phyloP scores from a whole-genome alignment of 2,888 invertebrate genomes.

The Dione vanillae region DNA sequence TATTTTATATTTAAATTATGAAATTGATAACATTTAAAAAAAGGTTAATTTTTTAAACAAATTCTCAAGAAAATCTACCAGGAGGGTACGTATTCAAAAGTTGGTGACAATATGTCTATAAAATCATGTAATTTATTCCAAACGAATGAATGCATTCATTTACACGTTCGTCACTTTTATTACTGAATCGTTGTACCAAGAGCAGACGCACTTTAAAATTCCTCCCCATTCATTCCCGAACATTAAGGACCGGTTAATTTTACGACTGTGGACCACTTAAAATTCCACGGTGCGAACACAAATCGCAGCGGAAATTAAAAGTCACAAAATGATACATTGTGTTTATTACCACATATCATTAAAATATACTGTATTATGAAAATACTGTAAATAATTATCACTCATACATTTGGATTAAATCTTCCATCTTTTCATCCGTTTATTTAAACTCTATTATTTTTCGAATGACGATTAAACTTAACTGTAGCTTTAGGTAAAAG shows the following conservation, averaged over 20 bases:
- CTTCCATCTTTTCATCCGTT: no score
- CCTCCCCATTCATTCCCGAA: conserved; percentile 51
- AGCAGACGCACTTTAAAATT: conserved; percentile 63
- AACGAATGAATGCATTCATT: conserved; percentile 30
- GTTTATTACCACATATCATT: conserved; percentile 68
- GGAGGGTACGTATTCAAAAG: conserved; percentile 10
- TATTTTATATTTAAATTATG: no score
- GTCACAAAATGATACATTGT: conserved; percentile 62
- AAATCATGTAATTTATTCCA: conserved; percentile 33
- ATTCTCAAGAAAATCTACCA: background rate
- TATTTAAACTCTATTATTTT: no score
- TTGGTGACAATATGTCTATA: conserved; percentile 38
- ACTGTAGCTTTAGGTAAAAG: no score
- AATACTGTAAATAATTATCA: background rate
- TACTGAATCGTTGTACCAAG: conserved; percentile 22
- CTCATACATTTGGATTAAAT: no score
- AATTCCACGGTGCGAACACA: conserved; percentile 60
- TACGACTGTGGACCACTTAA: conserved; percentile 57
- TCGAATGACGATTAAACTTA: no score
- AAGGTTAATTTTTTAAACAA: no score
- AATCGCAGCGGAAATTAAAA: conserved; percentile 74
- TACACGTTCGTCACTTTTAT: conserved; percentile 36
- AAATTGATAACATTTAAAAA: no score
- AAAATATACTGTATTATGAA: no score
- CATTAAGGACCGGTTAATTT: conserved; percentile 54